These are phyloP conservation scores for Muscicapa striata DNA, from an alignment of 2,797 vertebrate species.

Conservation along the genomic window DNA sequence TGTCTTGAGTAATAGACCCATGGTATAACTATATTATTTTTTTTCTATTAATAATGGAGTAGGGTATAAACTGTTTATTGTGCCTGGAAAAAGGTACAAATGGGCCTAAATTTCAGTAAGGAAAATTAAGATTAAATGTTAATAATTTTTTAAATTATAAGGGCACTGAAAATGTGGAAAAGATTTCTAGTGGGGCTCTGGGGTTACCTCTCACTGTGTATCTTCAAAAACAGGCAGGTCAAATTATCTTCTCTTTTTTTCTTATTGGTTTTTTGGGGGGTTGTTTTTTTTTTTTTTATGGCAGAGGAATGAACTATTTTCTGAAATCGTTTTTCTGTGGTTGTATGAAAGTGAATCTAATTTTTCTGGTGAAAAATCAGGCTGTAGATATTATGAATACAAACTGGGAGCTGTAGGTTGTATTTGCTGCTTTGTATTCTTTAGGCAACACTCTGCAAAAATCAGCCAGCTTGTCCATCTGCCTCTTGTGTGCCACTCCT, in stretches of 20 bases:
- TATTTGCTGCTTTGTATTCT: neutral
- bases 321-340: neutral
- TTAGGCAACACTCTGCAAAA: neutral
- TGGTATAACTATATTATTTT: neutral
- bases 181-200: neutral
- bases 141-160: neutral
- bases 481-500: rapidly evolving
- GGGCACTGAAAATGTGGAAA: neutral
- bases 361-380: neutral
- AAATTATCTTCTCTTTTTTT: neutral
- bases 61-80: neutral
- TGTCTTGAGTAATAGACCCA: neutral
- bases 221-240: neutral
- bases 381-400: neutral
- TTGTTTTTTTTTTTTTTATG: neutral
- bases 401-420: neutral
- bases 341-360: neutral
- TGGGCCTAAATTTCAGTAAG: neutral
- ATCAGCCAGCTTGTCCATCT: neutral
- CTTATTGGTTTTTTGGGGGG: neutral
- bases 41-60: neutral
- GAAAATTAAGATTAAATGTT: neutral
- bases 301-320: neutral
- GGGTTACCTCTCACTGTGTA: neutral
- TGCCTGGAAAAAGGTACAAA: neutral